Evolutionary conservation across 2,113 vertebrate species (phyloP), one percentile per base, ranked within the genome.

Genomic region (Pteruthius melanotis): DNA sequence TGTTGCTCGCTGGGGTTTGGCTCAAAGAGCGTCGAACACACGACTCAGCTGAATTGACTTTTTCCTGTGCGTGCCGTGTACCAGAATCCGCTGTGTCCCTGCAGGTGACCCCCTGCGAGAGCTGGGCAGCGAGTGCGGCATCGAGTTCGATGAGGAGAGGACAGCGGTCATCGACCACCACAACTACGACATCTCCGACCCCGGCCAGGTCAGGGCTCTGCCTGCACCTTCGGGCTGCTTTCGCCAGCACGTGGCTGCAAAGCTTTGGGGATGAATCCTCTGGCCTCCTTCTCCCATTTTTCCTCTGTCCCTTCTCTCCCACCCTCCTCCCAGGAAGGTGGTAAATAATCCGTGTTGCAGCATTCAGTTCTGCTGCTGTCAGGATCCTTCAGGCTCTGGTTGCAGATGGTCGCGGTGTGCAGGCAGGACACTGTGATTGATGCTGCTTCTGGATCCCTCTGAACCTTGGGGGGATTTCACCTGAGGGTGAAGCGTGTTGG

Each of bases 141-240:
- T 99, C 3, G 99, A 99, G 97, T 99, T 99, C 49, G 99, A 99
- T n/a, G 99, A 99, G 95, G 99, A 99, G 68, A 99, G 98, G 95
- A 99, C 99, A 1, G 98, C 98, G 0, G 99, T 99, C 65, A 99
- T 99, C 31, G 99, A 99, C 96, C 99, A 99, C 87, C 99, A 99
- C 97, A 99, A 99, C 97, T 99, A 98, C 1, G 99, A 99, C 15
- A 65, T 99, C 69, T 99, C 99, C 0, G 99, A 99, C 89, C 98
- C 98, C 1, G 99, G 99, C 52, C 99, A 99, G 98, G 99, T 99
- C 94, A 7, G 0, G 5, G 6, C 15, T 19, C 17, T 78, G 17
- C 3, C 18, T 7, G n/a, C 17, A 4, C 2, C 1, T 16, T 37
- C 19, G 21, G 53, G 8, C 54, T 69, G 40, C 47, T 60, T 17